Conservation (phyloP, 2,113 vertebrate genomes). For the Geococcyx californianus region DNA sequence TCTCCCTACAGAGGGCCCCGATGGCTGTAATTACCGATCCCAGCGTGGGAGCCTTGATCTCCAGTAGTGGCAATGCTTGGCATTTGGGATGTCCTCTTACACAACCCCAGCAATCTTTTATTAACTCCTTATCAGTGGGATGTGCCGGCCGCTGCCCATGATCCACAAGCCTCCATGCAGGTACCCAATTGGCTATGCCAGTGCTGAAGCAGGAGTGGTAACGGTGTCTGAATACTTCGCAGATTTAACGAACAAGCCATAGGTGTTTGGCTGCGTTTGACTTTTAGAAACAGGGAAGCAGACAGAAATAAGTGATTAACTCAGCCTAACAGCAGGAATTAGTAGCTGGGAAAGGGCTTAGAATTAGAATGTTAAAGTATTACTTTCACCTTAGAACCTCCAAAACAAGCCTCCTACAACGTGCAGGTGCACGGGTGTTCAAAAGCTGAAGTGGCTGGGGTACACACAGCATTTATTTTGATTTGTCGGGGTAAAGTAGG, state of each 20-base stretch:
- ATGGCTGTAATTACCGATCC: neutral
- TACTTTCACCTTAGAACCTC: neutral
- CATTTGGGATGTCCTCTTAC: neutral
- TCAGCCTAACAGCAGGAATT: neutral
- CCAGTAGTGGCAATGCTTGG: neutral
- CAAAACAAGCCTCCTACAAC: neutral
- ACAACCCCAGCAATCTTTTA: neutral
- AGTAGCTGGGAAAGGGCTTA: neutral
- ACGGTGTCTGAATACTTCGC: neutral
- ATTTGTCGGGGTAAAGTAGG: neutral
- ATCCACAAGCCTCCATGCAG: accelerated
- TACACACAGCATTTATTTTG: neutral
- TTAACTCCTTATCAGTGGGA: neutral
- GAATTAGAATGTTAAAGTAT: neutral
- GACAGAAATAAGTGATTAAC: neutral
- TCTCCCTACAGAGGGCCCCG: neutral
- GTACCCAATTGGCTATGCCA: accelerated
- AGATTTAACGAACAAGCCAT: neutral
- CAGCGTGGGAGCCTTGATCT: neutral
- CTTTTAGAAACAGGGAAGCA: neutral
- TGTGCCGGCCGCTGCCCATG: neutral
- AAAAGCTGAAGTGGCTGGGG: neutral
- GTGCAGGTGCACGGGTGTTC: neutral
- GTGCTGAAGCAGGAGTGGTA: neutral
- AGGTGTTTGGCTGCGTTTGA: neutral